Conservation (phyloP, 1,140 invertebrate genomes). For the Galleria mellonella region DNA sequence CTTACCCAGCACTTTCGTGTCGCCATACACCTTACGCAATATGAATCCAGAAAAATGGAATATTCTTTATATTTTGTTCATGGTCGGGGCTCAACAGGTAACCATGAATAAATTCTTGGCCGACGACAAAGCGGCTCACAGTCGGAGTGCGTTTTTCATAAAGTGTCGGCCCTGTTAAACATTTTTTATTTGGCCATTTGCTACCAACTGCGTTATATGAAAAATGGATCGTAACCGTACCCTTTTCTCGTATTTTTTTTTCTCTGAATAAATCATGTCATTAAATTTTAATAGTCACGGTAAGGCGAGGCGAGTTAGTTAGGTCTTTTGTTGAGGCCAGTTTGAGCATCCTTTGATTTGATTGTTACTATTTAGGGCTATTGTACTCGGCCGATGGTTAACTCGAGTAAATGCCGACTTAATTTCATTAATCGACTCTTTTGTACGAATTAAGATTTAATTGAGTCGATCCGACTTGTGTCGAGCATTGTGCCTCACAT, state of each 20-base stretch:
- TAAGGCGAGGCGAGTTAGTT: conserved; percentile 60
- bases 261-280: conserved; percentile 71
- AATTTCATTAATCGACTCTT: conserved; percentile 72
- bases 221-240: conserved; percentile 72
- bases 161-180: conserved; percentile 68
- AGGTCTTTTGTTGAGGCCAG: conserved; percentile 58
- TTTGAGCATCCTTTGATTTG: conserved; percentile 57
- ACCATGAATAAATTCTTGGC: conserved; percentile 65
- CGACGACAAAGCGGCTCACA: conserved; percentile 66
- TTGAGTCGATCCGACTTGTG: conserved; percentile 52
- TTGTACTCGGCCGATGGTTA: conserved; percentile 58
- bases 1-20: conserved; percentile 25
- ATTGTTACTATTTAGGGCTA: conserved; percentile 69
- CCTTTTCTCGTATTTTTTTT: conserved; percentile 67
- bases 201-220: conserved; percentile 74
- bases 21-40: conserved; percentile 46
- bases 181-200: conserved; percentile 73
- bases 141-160: conserved; percentile 64
- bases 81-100: conserved; percentile 66
- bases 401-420: conserved; percentile 68
- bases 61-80: conserved; percentile 71
- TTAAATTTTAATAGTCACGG: conserved; percentile 74
- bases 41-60: conserved; percentile 69
- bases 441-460: conserved; percentile 72
- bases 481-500: conserved; percentile 40